phyloP scores from a whole-genome alignment of 1,140 invertebrate species.

The Sesamia nonagrioides region DNA sequence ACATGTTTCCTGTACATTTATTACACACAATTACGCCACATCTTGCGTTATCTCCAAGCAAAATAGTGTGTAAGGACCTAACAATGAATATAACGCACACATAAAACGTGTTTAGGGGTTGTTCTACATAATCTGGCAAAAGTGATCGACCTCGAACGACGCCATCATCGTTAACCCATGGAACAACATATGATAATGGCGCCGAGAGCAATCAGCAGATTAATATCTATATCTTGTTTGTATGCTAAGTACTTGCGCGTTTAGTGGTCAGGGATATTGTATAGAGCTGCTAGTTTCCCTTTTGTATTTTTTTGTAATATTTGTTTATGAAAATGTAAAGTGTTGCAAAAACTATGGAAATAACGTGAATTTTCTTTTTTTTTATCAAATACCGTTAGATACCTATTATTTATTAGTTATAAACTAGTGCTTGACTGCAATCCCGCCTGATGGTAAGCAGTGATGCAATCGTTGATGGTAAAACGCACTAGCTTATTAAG shows the following conservation, averaged over 20 bases:
- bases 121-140: conserved; percentile 5
- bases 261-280: conserved; percentile 44
- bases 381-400: too few relatives aligned
- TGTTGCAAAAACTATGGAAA: too few relatives aligned
- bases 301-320: background rate
- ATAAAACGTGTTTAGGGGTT: background rate
- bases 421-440: too few relatives aligned
- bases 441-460: too few relatives aligned
- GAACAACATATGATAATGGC: conserved; percentile 31
- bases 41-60: background rate
- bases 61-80: background rate
- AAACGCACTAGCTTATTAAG: too few relatives aligned
- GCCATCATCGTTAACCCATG: conserved; percentile 19
- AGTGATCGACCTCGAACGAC: conserved; percentile 23
- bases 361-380: too few relatives aligned
- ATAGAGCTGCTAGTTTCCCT: conserved; percentile 36
- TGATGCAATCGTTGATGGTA: too few relatives aligned
- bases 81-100: background rate
- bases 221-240: conserved; percentile 59
- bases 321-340: too few relatives aligned
- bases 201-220: conserved; percentile 55
- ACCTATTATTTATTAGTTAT: too few relatives aligned
- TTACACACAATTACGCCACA: background rate
- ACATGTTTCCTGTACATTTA: background rate
- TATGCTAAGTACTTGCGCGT: conserved; percentile 51